A percentile compares a stretch with the other conserved stretches of the same genome.
Conservation (phyloP, 1,140 invertebrate genomes). For the Drosophila insularis region DNA sequence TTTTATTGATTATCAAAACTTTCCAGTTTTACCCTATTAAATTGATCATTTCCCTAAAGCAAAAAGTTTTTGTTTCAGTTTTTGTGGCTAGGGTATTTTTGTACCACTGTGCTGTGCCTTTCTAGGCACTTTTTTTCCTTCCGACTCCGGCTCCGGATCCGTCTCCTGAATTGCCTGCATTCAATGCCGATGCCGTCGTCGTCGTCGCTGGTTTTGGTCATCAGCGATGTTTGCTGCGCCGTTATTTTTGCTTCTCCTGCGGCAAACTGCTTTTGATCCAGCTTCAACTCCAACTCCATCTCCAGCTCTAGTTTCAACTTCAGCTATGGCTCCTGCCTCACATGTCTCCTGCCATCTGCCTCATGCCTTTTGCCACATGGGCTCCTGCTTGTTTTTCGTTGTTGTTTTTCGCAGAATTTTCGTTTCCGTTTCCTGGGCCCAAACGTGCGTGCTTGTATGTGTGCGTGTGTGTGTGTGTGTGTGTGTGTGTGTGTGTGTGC, state of each 20-base stretch:
- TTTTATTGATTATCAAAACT: too few species aligned
- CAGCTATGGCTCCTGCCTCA: not conserved
- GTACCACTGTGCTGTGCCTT: slow-evolving; percentile 30
- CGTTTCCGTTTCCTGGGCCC: slow-evolving; percentile 77
- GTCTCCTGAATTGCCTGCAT: slow-evolving; percentile 31
- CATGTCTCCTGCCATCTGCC: slow-evolving; percentile 42
- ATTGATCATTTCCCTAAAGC: too few species aligned
- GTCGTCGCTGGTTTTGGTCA: slow-evolving; percentile 48
- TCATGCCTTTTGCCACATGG: slow-evolving; percentile 20
- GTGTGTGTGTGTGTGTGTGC: slow-evolving; percentile 3
- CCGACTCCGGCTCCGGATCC: not conserved
- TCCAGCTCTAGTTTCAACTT: not conserved
- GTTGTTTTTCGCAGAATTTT: slow-evolving; percentile 80
- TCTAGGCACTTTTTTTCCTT: slow-evolving; percentile 33
- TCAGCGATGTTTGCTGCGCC: slow-evolving; percentile 77
- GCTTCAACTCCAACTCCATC: slow-evolving; percentile 5
- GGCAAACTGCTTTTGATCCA: slow-evolving; percentile 9
- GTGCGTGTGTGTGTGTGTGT: not conserved
- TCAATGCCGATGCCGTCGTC: slow-evolving; percentile 40
- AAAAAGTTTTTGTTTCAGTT: not conserved
- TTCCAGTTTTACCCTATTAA: too few species aligned
- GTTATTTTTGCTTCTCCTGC: slow-evolving; percentile 73
- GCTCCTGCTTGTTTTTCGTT: slow-evolving; percentile 48
- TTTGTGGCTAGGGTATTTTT: not conserved
- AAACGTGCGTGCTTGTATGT: slow-evolving; percentile 61